A percentile compares a stretch with the other conserved stretches of the same genome.
Evolutionary conservation across 2,797 vertebrate species (phyloP).

Genomic region (Xiphorhynchus erythropygius): DNA sequence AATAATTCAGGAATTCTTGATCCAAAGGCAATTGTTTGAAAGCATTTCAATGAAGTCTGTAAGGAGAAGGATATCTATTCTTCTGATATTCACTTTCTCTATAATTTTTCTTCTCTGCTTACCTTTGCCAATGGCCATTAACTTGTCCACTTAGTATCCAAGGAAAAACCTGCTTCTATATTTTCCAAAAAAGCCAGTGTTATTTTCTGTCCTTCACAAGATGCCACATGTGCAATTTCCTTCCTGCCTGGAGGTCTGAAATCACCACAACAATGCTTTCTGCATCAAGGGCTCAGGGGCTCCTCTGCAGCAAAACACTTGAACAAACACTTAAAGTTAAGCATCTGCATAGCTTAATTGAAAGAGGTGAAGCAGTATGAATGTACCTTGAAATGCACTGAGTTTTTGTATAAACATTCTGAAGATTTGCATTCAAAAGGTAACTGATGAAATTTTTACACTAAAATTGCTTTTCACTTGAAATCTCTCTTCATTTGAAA

Average conservation of each 20-base stretch:
- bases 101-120: neutral
- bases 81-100: fast-evolving
- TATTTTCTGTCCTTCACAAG: neutral
- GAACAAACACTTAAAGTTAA: neutral
- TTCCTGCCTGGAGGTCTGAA: conserved; percentile 1
- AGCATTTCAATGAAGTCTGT: neutral
- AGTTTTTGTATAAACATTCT: neutral
- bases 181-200: neutral
- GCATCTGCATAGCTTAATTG: neutral
- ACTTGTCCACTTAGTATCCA: neutral
- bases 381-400: neutral
- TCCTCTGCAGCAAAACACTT: conserved; percentile 23
- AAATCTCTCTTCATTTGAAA: neutral
- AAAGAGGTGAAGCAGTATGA: neutral
- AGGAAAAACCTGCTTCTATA: neutral
- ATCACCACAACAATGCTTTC: conserved; percentile 19
- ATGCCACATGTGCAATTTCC: neutral
- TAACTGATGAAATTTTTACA: neutral
- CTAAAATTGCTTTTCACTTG: neutral
- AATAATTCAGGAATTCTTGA: conserved; percentile 23
- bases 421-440: neutral
- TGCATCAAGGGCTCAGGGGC: neutral
- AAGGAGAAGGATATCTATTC: neutral
- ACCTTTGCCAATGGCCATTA: neutral
- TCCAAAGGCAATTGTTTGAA: conserved; percentile 15